These are phyloP conservation scores for Psophia crepitans DNA, from an alignment of 2,113 vertebrate species.

Conservation along the genomic window DNA sequence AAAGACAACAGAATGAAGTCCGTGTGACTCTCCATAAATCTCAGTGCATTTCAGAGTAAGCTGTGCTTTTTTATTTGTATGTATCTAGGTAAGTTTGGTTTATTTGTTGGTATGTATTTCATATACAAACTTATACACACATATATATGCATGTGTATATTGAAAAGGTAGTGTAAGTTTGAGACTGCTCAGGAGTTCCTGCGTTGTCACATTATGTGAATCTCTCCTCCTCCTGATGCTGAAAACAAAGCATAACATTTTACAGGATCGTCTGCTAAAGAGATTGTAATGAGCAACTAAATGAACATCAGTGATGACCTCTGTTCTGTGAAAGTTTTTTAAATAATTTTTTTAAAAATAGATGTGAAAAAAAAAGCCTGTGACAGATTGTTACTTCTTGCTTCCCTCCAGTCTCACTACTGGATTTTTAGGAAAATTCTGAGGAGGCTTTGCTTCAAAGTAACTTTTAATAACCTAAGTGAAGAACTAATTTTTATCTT, in stretches of 20 bases:
- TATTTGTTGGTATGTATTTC: not conserved
- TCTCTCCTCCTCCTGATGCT: not conserved
- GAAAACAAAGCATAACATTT: not conserved
- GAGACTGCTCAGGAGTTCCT: conserved; percentile 11
- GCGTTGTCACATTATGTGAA: not conserved
- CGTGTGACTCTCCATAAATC: conserved; percentile 65
- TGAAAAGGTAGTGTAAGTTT: conserved; percentile 42
- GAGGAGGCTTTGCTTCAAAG: not conserved
- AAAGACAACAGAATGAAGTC: conserved; percentile 75
- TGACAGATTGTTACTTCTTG: not conserved
- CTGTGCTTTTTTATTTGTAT: conserved; percentile 62
- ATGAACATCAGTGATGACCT: not conserved
- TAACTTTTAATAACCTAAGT: not conserved
- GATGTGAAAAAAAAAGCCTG: not conserved
- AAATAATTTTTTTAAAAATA: not conserved
- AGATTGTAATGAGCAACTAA: not conserved
- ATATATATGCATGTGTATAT: not conserved
- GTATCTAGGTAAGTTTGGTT: conserved; percentile 52
- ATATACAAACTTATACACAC: not conserved
- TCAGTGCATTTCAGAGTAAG: conserved; percentile 42
- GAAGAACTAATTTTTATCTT: conserved; percentile 3
- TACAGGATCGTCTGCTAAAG: not conserved
- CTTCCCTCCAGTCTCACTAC: not conserved
- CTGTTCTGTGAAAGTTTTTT: not conserved
- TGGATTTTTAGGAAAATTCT: conserved; percentile 9